Conservation (phyloP, 1,140 invertebrate genomes). For the Drosophila nannoptera region DNA sequence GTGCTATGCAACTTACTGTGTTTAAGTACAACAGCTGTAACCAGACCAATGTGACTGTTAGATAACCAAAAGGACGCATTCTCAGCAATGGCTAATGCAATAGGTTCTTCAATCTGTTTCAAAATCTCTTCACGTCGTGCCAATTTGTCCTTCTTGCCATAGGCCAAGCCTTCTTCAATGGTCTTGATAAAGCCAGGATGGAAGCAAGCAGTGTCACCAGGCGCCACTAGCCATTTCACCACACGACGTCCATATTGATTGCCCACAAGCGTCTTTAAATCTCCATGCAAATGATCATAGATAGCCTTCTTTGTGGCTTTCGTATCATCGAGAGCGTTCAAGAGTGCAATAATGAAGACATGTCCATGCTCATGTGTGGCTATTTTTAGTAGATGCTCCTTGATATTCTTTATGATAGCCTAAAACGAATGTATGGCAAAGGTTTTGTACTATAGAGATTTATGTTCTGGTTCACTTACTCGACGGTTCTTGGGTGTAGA, state of each 20-base stretch:
- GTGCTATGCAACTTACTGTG: constrained; percentile 75
- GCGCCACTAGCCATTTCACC: constrained; percentile 90
- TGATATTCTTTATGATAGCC: constrained; percentile 89
- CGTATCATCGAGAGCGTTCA: constrained; percentile 96
- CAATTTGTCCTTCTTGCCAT: constrained; percentile 89
- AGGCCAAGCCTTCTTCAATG: constrained; percentile 86
- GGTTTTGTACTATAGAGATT: no score
- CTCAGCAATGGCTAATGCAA: constrained; percentile 83
- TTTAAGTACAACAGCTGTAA: constrained; percentile 86
- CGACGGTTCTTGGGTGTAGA: constrained; percentile 76
- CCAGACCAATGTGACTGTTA: constrained; percentile 84
- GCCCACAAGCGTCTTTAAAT: constrained; percentile 85
- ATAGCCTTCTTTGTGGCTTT: constrained; percentile 92
- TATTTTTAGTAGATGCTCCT: constrained; percentile 89
- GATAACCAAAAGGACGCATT: constrained; percentile 85
- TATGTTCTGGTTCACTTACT: constrained; percentile 40
- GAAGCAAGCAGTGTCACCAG: constrained; percentile 87
- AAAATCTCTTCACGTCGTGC: constrained; percentile 87
- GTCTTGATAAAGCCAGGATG: constrained; percentile 86
- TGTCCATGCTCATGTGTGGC: constrained; percentile 92
- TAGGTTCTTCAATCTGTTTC: constrained; percentile 82
- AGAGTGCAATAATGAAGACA: constrained; percentile 88
- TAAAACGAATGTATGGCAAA: constrained; percentile 49
- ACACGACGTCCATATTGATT: constrained; percentile 87
- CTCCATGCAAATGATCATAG: constrained; percentile 86